Percentiles rank a stretch among this genome's conserved stretches.
These are phyloP conservation scores for Drosophila ezoana DNA, from an alignment of 2,888 invertebrate species.

Conservation along the genomic window DNA sequence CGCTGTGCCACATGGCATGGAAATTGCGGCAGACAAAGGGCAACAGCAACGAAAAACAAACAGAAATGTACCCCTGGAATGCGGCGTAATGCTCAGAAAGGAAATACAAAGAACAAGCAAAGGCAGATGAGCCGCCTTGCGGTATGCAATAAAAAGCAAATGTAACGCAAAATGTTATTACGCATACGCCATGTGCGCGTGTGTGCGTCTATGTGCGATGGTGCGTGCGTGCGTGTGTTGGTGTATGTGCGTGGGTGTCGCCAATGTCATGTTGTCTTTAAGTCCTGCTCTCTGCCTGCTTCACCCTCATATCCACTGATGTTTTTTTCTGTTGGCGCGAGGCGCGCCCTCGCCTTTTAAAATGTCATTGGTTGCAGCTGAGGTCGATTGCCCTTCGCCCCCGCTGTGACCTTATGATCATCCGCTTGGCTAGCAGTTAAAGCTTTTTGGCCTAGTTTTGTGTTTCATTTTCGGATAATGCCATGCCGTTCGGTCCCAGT, in stretches of 20 bases:
- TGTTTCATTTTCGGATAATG: slow-evolving; percentile 34
- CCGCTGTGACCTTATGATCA: slow-evolving; percentile 52
- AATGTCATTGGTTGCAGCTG: slow-evolving; percentile 77
- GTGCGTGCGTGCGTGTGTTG: slow-evolving; percentile 6
- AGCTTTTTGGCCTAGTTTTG: slow-evolving; percentile 11
- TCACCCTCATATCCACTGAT: slow-evolving; percentile 12
- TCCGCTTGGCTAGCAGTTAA: slow-evolving; percentile 33
- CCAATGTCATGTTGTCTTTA: slow-evolving; percentile 53
- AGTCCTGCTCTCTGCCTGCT: slow-evolving; percentile 28
- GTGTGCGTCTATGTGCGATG: slow-evolving; percentile 7
- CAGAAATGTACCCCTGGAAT: slow-evolving; percentile 37
- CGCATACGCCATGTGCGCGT: slow-evolving; percentile 71
- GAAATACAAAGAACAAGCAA: slow-evolving; percentile 36
- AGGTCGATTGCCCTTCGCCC: slow-evolving; percentile 47
- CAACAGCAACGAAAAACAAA: slow-evolving; percentile 23
- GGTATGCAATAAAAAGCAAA: slow-evolving; percentile 81
- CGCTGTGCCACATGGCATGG: slow-evolving; percentile 67
- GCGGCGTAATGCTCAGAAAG: slow-evolving; percentile 29
- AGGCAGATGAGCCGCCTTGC: slow-evolving; percentile 60
- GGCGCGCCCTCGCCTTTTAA: slow-evolving; percentile 63
- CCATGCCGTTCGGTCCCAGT: slow-evolving; percentile 14
- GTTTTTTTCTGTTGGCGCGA: slow-evolving; percentile 19
- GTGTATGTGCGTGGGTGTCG: slow-evolving; percentile 25
- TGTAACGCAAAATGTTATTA: slow-evolving; percentile 80
- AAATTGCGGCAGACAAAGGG: slow-evolving; percentile 64